Evolutionary conservation across 2,888 invertebrate genomes (phyloP).

Genomic region (Temnothorax ravouxi): DNA sequence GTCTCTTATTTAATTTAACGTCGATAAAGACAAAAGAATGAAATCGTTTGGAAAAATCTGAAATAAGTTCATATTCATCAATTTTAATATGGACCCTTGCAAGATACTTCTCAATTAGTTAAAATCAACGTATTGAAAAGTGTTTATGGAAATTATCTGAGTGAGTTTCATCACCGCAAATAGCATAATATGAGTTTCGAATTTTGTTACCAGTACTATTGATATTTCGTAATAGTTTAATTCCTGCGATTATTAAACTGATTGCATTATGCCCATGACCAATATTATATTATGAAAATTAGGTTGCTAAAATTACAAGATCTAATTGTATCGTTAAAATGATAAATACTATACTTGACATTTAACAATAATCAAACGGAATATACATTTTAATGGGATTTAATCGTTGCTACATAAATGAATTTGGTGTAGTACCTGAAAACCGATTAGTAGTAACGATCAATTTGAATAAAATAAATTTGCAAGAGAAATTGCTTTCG

Average conservation of each 20-base stretch:
- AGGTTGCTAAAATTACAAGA: conserved; percentile 39
- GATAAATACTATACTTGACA: conserved; percentile 18
- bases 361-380: conserved; percentile 16
- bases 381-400: conserved; percentile 3
- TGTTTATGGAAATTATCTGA: conserved; percentile 26
- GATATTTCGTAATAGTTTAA: conserved; percentile 44
- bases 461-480: background rate
- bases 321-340: conserved; percentile 31
- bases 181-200: conserved; percentile 10
- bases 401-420: background rate
- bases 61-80: background rate
- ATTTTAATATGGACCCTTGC: background rate
- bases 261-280: conserved; percentile 32
- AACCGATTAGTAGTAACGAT: background rate
- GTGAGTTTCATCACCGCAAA: conserved; percentile 15
- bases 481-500: background rate
- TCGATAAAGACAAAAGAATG: background rate
- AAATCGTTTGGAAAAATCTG: background rate
- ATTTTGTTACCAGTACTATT: conserved; percentile 35
- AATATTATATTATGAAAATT: conserved; percentile 45
- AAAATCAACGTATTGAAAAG: conserved; percentile 21
- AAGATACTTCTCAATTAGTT: conserved; percentile 11
- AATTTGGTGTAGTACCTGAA: background rate
- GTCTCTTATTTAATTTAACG: conserved; percentile 13
- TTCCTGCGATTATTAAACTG: conserved; percentile 39